Percentiles rank a stretch among this genome's conserved stretches.
Evolutionary conservation across 1,140 invertebrate genomes (phyloP).

Genomic region (Calephelis virginiensis): DNA sequence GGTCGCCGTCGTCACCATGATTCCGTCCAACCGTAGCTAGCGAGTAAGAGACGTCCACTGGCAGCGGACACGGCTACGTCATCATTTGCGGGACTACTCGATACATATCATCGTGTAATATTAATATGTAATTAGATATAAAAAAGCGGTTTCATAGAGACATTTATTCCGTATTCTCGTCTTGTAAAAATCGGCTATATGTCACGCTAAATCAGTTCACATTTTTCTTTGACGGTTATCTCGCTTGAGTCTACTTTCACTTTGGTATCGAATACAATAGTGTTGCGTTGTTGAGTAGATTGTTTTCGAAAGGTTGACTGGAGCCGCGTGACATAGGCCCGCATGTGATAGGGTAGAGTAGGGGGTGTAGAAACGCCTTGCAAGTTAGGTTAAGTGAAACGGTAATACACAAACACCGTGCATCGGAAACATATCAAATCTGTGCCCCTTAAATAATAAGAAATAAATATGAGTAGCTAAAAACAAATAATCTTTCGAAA

Average conservation of each 20-base stretch:
- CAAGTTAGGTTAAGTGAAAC: conserved; percentile 77
- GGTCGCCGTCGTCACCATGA: conserved; percentile 66
- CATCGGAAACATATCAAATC: conserved; percentile 80
- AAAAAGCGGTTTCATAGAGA: conserved; percentile 74
- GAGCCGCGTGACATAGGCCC: conserved; percentile 72
- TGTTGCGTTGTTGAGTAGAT: conserved; percentile 42
- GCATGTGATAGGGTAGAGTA: conserved; percentile 76
- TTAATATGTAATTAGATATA: conserved; percentile 75
- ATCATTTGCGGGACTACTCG: conserved; percentile 77
- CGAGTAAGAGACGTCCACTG: conserved; percentile 76
- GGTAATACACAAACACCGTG: conserved; percentile 78
- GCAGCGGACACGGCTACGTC: conserved; percentile 76
- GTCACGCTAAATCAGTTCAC: conserved; percentile 61
- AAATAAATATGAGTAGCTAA: conserved; percentile 76
- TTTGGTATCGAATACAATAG: conserved; percentile 32
- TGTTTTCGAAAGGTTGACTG: conserved; percentile 45
- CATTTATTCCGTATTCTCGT: conserved; percentile 74
- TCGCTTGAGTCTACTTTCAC: conserved; percentile 47
- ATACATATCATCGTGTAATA: conserved; percentile 78
- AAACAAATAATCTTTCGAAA: conserved; percentile 71
- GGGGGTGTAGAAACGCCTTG: conserved; percentile 76
- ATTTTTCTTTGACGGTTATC: conserved; percentile 46
- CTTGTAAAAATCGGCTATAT: conserved; percentile 71
- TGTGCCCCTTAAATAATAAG: conserved; percentile 79
- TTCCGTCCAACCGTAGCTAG: conserved; percentile 77